Conservation (phyloP, 2,797 vertebrate species). For the Crax fasciolata region DNA sequence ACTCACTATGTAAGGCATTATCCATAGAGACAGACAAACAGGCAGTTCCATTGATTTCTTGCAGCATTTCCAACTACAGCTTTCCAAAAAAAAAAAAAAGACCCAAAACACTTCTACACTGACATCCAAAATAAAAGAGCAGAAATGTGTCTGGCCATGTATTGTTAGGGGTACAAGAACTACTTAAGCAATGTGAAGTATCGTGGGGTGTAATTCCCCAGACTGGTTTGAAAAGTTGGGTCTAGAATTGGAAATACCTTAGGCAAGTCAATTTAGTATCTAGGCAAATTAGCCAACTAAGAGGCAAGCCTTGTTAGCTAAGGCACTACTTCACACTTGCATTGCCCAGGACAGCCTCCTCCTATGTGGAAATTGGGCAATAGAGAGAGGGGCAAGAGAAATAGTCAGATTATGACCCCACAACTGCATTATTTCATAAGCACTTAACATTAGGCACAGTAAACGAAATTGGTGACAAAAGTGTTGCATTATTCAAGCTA, state of each 20-base stretch:
- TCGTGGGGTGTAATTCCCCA: neutral
- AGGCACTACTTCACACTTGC: neutral
- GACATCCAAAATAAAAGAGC: neutral
- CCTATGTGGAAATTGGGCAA: neutral
- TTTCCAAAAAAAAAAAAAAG: neutral
- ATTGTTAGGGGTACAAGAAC: neutral
- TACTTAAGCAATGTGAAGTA: accelerated
- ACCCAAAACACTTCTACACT: neutral
- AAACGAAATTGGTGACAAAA: neutral
- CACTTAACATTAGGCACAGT: neutral
- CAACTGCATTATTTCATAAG: neutral
- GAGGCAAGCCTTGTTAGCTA: neutral
- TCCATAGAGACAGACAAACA: neutral
- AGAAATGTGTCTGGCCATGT: neutral
- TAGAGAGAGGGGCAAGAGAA: neutral
- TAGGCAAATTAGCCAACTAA: neutral
- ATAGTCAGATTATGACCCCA: neutral
- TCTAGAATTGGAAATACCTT: neutral
- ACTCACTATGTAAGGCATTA: neutral
- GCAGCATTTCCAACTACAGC: neutral
- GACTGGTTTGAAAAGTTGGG: neutral
- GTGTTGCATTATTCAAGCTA: neutral
- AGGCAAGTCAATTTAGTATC: neutral
- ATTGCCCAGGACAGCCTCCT: neutral
- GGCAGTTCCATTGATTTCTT: neutral